Base-by-base conservation (phyloP, 2,113 vertebrate species). In the Rhinoptilus africanus region DNA sequence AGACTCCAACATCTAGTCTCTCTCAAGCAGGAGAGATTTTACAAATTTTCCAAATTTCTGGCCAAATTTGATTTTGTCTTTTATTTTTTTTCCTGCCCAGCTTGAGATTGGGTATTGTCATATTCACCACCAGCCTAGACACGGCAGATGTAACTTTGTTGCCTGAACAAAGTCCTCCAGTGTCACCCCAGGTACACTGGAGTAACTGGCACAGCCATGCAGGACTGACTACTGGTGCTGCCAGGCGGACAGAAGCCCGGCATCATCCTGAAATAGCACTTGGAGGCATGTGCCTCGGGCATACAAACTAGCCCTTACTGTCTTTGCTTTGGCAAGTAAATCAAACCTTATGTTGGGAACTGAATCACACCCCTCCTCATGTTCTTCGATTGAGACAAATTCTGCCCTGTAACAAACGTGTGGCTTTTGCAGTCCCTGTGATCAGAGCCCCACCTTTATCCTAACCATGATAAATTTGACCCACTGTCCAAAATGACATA, bases 81-180 rank as follows among this genome's bases (percentile, higher is more conserved):
- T 11, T 21, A 23, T 15, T 41, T 30, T 34, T 35, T 37, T 62
- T 57, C 3, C 41, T 12, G 41, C 41, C 41, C 11, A 41, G 3
- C 3, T 63, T 81, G 37, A 68, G 21, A 10, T 30, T 39, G 22
- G 9, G 1, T 71, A 18, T 39, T 48, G 9, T 22, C 43, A n/a
- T 51, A 51, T 47, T 75, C 19, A 64, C 23, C 30, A 10, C 15
- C 57, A 50, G 28, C 9, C 23, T 54, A 41, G 35, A 30, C 20
- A 43, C 0, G 1, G 39, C 0, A 4, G 17, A 8, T 27, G 10
- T 43, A 26, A 26, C 3, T 86, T 47, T 7, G 10, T 34, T 79
- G 27, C 22, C n/a, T 32, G 43, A 73, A 34, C 22, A 8, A 83
- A 66, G 39, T 45, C 50, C 24, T 64, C 19, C 8, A 66, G 9